These are phyloP conservation scores for Solenopsis fugax DNA, from an alignment of 1,140 invertebrate genomes.

Conservation along the genomic window DNA sequence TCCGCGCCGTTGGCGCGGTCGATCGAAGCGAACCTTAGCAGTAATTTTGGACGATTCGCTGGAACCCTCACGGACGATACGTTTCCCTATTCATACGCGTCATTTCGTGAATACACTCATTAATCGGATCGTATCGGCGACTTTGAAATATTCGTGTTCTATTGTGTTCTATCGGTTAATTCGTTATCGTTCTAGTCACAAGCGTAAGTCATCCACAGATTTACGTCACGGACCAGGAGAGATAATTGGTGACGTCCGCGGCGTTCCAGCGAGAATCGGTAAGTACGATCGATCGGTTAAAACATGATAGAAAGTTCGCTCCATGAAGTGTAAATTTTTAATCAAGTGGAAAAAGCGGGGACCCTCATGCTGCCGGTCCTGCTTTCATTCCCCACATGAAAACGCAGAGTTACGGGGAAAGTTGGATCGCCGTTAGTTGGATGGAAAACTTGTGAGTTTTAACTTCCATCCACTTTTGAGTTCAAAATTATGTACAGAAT, in stretches of 20 bases:
- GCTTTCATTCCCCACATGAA: constrained; percentile 48
- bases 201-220: background rate
- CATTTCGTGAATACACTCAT: constrained; percentile 57
- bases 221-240: constrained; percentile 8
- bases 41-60: constrained; percentile 62
- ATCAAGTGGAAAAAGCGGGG: constrained; percentile 66
- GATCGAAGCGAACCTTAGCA: constrained; percentile 55
- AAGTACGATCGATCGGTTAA: constrained; percentile 51
- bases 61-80: constrained; percentile 33
- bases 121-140: constrained; percentile 55
- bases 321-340: constrained; percentile 70
- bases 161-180: constrained; percentile 27
- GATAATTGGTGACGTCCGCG: constrained; percentile 39
- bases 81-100: constrained; percentile 8
- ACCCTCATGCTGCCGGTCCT: constrained; percentile 29
- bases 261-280: constrained; percentile 25
- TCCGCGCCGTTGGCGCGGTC: constrained; percentile 48
- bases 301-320: constrained; percentile 54
- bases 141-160: background rate
- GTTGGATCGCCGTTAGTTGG: constrained; percentile 60
- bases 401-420: constrained; percentile 66
- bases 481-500: constrained; percentile 59
- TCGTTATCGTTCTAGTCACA: constrained; percentile 55
- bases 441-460: constrained; percentile 55
- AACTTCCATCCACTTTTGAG: constrained; percentile 27